These are phyloP conservation scores for Trididemnum clinides DNA, from an alignment of 23 tunicate species.

Conservation along the genomic window DNA sequence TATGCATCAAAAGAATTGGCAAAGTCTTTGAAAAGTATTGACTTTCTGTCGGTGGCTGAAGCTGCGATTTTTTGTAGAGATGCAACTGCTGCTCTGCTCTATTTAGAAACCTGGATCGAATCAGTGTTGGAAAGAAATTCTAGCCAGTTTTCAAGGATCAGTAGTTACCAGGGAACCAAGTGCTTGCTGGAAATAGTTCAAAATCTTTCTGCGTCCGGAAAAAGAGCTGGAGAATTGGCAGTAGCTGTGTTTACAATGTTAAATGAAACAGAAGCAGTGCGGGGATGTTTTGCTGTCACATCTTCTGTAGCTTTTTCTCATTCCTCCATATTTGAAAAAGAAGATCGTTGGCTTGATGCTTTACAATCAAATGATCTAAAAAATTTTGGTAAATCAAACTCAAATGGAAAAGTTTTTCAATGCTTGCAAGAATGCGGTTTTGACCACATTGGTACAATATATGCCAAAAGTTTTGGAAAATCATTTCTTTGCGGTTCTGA, in stretches of 20 bases:
- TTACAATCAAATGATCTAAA: neutral
- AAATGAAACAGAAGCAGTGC: neutral
- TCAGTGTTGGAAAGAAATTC: neutral
- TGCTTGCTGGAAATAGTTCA: no score
- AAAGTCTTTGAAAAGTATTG: no score
- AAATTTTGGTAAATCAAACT: neutral
- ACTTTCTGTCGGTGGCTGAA: neutral
- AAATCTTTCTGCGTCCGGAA: no score
- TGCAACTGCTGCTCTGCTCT: conserved; percentile 2
- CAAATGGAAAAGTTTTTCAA: neutral
- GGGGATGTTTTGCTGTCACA: neutral
- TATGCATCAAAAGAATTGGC: no score
- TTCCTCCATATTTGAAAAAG: neutral
- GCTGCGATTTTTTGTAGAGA: neutral
- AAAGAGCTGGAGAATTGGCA: no score
- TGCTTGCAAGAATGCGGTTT: conserved; percentile 11
- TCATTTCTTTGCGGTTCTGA: no score
- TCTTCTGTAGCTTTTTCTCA: neutral
- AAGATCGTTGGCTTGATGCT: neutral
- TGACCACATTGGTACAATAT: neutral
- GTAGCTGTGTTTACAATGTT: neutral
- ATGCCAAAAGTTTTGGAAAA: no score
- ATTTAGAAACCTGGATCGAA: conserved; percentile 7
- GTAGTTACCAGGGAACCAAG: no score
- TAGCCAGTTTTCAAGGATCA: no score